phyloP scores from a whole-genome alignment of 92 coral and sea anemone species.

The Galaxea fascicularis region DNA sequence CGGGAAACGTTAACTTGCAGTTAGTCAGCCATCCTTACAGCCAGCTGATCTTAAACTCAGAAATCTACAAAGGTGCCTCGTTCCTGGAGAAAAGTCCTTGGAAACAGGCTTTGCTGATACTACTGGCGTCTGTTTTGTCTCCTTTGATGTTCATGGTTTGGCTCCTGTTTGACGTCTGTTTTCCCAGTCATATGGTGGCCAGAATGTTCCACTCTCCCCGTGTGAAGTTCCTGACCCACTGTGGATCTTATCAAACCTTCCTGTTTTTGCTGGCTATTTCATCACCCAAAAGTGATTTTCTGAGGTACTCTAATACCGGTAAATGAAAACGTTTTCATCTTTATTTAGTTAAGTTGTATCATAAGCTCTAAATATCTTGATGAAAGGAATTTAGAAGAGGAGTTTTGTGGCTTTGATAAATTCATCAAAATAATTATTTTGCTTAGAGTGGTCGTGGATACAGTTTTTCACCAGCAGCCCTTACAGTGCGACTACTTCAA shows the following conservation, averaged over 20 bases:
- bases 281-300: background rate
- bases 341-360: too few relatives aligned
- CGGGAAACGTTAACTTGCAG: conserved; percentile 36
- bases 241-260: conserved; percentile 74
- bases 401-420: background rate
- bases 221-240: conserved; percentile 75
- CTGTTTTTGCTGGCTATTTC: conserved; percentile 37
- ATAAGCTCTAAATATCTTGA: too few relatives aligned
- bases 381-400: background rate
- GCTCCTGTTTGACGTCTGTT: conserved; percentile 55
- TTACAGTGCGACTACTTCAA: too few relatives aligned
- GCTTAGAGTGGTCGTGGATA: too few relatives aligned
- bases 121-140: conserved; percentile 45
- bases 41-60: conserved; percentile 83
- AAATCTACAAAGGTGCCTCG: conserved; percentile 65
- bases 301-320: conserved; percentile 7
- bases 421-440: too few relatives aligned
- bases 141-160: conserved; percentile 69
- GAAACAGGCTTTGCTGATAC: conserved; percentile 35
- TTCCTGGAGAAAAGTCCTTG: conserved; percentile 62
- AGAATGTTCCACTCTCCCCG: conserved; percentile 69
- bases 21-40: conserved; percentile 92
- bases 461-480: too few relatives aligned
- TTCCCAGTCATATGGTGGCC: conserved; percentile 53
- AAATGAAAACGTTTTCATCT: background rate